A percentile compares a stretch with the other conserved stretches of the same genome.
phyloP scores from a whole-genome alignment of 2,888 invertebrate genomes.

The Chaetoderma sp. region DNA sequence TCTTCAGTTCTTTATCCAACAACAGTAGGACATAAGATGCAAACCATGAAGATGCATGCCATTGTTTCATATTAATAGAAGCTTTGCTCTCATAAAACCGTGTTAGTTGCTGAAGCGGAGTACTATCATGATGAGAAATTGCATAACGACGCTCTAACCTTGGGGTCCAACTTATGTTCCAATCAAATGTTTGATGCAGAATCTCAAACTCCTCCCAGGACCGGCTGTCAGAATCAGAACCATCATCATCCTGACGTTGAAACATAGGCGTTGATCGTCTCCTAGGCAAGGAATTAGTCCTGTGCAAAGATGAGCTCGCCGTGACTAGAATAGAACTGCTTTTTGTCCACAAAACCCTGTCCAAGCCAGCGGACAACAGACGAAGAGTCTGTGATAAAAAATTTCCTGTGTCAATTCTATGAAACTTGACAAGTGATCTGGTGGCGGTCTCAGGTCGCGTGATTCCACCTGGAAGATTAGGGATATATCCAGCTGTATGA shows the following conservation, averaged over 20 bases:
- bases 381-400: not conserved
- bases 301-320: not conserved
- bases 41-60: conserved; percentile 42
- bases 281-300: not conserved
- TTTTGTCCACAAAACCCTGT: conserved; percentile 3
- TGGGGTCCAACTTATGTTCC: not conserved
- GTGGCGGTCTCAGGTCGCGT: too few relatives aligned
- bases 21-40: conserved; percentile 47
- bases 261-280: not conserved
- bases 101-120: not conserved
- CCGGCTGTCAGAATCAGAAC: too few relatives aligned
- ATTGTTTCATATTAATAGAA: conserved; percentile 39
- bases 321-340: too few relatives aligned
- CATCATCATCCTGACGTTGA: not conserved
- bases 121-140: not conserved
- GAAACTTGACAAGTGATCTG: too few relatives aligned
- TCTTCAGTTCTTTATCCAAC: conserved; percentile 41
- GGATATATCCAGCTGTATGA: too few relatives aligned
- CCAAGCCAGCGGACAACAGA: not conserved
- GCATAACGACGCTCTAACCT: not conserved
- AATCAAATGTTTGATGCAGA: not conserved
- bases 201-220: conserved; percentile 1
- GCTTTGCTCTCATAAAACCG: conserved; percentile 43
- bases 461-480: too few relatives aligned
- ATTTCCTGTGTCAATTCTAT: too few relatives aligned